Evolutionary conservation across 2,888 invertebrate genomes (phyloP), one percentile per base, ranked within the genome.

Genomic region (Gastrophysa polygoni): DNA sequence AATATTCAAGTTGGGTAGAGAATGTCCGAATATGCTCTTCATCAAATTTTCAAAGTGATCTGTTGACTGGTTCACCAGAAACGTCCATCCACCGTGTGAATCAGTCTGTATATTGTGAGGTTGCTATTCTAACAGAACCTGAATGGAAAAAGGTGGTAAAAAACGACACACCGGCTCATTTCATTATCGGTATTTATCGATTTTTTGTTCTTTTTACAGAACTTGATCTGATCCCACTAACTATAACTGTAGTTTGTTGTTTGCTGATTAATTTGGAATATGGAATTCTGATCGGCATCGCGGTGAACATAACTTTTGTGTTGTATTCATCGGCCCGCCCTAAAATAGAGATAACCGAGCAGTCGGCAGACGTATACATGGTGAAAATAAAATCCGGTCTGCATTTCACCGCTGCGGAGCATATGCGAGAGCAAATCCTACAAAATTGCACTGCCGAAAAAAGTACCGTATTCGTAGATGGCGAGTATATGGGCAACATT

Each of bases 391-490:
- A 89, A 77, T 88, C 90, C 70, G 88, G 88, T 73, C 83, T 94
- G 54, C 84, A 88, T 59, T 94, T 92, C 82, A 91, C 93, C n/a
- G 89, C 92, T 2, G 91, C 92, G 0, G 93, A 93, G 82, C 89
- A 87, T 82, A 83, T 94, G 72, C 80, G 86, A 49, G 82, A 83
- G 63, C 73, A 73, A 16, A 78, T 86, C 55, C 79, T 85, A 61
- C 76, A 75, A 17, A 73, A 75, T 18, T 78, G 78, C 55, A 65
- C 65, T 14, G 63, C 62, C 1, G 65, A 66, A 38, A 67, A 72
- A 11, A 68, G 71, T 8, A 69, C 75, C 17, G 78, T 84, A 20
- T 74, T 83, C 46, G 73, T 85, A 10, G 81, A 86, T 72, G 85
- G 88, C n/a, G 81, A 81, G 65, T 84, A 84, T 68, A 81, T 88